Evolutionary conservation across 2,113 vertebrate species (phyloP).

Genomic region (Psammodynastes pulverulentus): DNA sequence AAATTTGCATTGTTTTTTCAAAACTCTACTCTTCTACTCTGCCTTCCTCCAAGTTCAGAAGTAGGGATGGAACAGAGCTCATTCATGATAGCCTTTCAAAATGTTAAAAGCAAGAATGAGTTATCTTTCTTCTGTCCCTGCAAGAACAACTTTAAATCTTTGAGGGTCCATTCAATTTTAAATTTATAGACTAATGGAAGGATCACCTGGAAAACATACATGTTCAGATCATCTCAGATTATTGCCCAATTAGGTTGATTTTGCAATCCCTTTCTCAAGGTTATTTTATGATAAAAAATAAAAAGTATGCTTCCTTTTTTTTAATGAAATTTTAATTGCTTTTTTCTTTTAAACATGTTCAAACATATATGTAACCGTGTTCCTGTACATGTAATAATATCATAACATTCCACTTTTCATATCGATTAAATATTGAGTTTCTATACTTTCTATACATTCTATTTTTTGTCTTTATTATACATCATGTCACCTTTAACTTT

Average conservation of each 20-base stretch:
- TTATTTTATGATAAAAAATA: neutral
- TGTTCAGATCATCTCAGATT: neutral
- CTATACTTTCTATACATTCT: too few relatives aligned
- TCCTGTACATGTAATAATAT: too few relatives aligned
- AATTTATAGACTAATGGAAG: neutral
- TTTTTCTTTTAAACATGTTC: too few relatives aligned
- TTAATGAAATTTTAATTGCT: too few relatives aligned
- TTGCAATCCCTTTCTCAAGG: neutral
- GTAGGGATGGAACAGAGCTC: neutral
- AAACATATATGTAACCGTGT: too few relatives aligned
- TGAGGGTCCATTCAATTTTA: neutral
- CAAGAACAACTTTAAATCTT: neutral
- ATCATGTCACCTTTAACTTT: too few relatives aligned
- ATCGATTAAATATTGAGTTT: too few relatives aligned
- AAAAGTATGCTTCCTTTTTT: neutral
- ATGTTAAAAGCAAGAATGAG: neutral
- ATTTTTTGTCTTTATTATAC: too few relatives aligned
- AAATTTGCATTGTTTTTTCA: neutral
- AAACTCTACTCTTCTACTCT: neutral
- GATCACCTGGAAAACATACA: neutral
- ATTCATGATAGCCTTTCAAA: neutral
- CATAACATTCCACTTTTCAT: too few relatives aligned
- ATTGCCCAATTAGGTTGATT: neutral
- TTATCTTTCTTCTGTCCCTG: neutral
- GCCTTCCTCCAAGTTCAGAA: neutral